Conservation (phyloP, 1,140 invertebrate species). For the Magallana ariakensis region DNA sequence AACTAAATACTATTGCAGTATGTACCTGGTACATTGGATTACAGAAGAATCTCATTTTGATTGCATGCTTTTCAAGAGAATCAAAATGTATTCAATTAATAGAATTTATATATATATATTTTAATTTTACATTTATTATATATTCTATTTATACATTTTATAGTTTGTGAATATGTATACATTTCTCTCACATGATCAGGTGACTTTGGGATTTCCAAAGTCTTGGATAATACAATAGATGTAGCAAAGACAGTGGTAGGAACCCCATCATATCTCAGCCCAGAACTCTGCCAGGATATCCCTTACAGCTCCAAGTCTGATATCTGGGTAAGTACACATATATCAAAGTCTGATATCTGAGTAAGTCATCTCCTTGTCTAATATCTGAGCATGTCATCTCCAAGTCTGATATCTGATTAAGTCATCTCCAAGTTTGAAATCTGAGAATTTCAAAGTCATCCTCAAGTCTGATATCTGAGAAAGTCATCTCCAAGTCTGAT, state of each 20-base stretch:
- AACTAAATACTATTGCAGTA: no score
- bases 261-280: slow-evolving; percentile 77
- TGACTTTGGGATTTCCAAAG: slow-evolving; percentile 79
- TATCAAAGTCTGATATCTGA: neutral
- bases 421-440: no score
- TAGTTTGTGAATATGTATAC: neutral
- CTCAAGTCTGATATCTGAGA: no score
- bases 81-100: neutral
- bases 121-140: neutral
- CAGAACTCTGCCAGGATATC: slow-evolving; percentile 78
- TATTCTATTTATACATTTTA: neutral
- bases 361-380: no score
- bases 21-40: no score
- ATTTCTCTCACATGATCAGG: slow-evolving; percentile 59
- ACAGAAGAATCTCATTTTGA: neutral
- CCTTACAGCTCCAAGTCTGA: slow-evolving; percentile 79
- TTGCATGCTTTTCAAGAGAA: slow-evolving; percentile 1
- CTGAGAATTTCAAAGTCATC: no score
- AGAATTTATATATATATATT: no score
- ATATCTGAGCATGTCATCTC: no score
- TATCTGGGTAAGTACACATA: slow-evolving; percentile 70
- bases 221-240: slow-evolving; percentile 75
- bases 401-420: no score
- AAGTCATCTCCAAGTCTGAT: no score
- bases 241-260: slow-evolving; percentile 78